Evolutionary conservation across 2,797 vertebrate genomes (phyloP).

Genomic region (Silurus aristotelis): DNA sequence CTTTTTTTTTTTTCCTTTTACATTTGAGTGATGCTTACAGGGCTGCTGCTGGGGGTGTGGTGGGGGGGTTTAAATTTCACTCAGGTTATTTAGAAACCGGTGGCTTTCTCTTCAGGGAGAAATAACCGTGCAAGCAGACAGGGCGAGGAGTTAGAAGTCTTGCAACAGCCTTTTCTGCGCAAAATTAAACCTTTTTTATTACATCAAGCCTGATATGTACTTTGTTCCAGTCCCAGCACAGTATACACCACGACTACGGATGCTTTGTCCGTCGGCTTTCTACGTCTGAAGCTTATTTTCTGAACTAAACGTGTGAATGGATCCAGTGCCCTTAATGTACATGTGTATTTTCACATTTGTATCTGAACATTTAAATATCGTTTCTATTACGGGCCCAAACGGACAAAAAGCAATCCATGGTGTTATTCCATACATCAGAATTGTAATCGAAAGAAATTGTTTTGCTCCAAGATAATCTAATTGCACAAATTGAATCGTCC

Average conservation of each 20-base stretch:
- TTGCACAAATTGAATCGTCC: too few species aligned
- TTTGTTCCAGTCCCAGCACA: neutral
- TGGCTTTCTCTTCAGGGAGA: constrained; percentile 4
- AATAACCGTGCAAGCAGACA: neutral
- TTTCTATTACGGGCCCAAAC: too few species aligned
- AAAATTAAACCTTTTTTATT: neutral
- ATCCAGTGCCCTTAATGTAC: too few species aligned
- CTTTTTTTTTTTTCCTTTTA: neutral
- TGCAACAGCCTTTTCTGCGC: neutral
- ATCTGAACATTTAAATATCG: too few species aligned
- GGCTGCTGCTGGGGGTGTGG: neutral
- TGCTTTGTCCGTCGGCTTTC: neutral
- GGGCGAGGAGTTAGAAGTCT: neutral
- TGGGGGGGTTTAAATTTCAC: neutral
- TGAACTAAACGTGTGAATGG: neutral
- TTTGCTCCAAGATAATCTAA: too few species aligned
- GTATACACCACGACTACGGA: neutral
- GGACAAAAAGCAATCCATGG: too few species aligned
- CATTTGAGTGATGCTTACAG: neutral
- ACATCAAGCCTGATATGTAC: neutral
- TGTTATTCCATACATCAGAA: too few species aligned
- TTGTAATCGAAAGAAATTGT: too few species aligned
- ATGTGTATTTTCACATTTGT: too few species aligned
- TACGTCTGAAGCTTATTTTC: neutral
- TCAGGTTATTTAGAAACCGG: neutral